These are phyloP conservation scores for Rutilus rutilus DNA, from an alignment of 2,113 vertebrate genomes.

Conservation along the genomic window DNA sequence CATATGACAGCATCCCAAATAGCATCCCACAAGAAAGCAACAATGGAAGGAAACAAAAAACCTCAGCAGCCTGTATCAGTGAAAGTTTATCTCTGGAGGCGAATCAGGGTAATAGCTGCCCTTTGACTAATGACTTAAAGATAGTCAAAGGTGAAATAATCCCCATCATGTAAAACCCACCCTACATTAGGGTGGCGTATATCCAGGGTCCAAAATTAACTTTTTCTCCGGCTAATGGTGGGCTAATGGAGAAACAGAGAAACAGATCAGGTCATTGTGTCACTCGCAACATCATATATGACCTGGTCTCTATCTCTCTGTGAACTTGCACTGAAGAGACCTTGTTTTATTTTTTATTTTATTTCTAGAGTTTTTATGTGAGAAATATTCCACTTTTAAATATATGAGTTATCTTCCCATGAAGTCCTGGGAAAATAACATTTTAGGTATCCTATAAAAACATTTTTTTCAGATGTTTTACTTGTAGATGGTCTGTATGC, in stretches of 20 bases:
- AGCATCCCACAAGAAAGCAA: background rate
- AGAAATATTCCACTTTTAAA: background rate
- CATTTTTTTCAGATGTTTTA: background rate
- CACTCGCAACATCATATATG: no score
- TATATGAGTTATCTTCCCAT: no score
- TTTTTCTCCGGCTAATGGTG: background rate
- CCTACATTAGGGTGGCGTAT: background rate
- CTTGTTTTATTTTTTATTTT: background rate
- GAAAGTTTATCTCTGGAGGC: background rate
- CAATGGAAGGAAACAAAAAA: background rate
- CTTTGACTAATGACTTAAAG: background rate
- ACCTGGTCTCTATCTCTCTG: no score
- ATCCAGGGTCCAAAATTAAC: background rate
- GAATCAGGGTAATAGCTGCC: background rate
- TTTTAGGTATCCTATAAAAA: background rate
- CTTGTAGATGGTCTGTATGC: background rate
- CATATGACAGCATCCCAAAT: conserved; percentile 9
- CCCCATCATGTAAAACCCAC: conserved; percentile 43
- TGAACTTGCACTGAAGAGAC: no score
- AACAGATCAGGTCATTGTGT: no score
- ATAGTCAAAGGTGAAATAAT: conserved; percentile 44
- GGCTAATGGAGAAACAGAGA: background rate
- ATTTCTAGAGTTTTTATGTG: background rate
- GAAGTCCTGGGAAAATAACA: background rate
- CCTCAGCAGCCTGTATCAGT: background rate